Evolutionary conservation across 2,888 invertebrate species (phyloP).

Genomic region (Eristalinus sepulchralis): DNA sequence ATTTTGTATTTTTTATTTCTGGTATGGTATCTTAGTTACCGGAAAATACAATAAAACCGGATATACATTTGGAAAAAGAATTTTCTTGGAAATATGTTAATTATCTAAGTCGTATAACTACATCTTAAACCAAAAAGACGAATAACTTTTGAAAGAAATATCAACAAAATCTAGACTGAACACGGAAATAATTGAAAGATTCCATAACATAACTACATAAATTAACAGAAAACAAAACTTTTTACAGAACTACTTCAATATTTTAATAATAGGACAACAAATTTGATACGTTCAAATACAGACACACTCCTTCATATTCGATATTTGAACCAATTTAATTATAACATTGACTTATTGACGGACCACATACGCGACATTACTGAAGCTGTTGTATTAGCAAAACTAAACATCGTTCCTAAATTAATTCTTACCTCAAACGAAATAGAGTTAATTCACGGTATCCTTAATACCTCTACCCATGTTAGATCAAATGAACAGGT

Average conservation of each 20-base stretch:
- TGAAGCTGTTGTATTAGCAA: constrained; percentile 29
- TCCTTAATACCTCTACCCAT: background rate
- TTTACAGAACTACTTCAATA: no score
- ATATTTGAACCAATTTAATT: constrained; percentile 24
- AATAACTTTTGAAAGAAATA: background rate
- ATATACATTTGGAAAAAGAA: no score
- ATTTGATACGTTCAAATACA: constrained; percentile 2
- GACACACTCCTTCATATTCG: constrained; percentile 7
- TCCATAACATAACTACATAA: no score
- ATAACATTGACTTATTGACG: constrained; percentile 20
- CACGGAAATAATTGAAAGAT: constrained; percentile 9
- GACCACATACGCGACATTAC: constrained; percentile 14
- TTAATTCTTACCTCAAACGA: constrained; percentile 14
- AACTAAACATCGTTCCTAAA: constrained; percentile 37
- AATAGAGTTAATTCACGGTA: background rate
- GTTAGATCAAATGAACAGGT: constrained; percentile 17
- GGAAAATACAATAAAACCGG: background rate
- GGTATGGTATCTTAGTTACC: background rate
- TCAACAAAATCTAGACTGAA: constrained; percentile 11
- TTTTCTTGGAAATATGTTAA: no score
- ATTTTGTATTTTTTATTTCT: background rate
- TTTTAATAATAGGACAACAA: background rate
- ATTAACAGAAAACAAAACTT: no score
- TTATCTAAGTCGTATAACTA: no score
- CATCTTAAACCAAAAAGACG: background rate